phyloP scores from a whole-genome alignment of 2,113 vertebrate genomes.

The Barbus barbus region DNA sequence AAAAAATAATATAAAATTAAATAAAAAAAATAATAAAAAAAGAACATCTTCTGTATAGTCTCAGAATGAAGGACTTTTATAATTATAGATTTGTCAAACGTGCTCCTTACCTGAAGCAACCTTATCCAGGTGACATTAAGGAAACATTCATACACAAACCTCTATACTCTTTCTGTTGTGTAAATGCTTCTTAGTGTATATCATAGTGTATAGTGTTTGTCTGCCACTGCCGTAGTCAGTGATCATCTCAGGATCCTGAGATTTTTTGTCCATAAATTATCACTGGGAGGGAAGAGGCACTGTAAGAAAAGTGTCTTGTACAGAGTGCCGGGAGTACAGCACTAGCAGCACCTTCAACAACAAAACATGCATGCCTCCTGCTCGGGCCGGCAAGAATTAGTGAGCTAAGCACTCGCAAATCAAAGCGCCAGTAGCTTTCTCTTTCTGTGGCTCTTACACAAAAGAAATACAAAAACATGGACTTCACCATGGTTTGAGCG shows the following conservation, averaged over 20 bases:
- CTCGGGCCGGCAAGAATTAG: constrained; percentile 58
- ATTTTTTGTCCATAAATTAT: constrained; percentile 51
- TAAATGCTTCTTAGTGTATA: constrained; percentile 6
- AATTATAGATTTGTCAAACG: neutral
- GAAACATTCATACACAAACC: neutral
- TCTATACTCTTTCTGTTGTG: neutral
- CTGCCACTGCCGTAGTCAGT: neutral
- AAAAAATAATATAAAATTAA: no score
- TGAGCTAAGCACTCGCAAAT: constrained; percentile 66
- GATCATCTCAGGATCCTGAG: constrained; percentile 30
- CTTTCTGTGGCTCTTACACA: constrained; percentile 59
- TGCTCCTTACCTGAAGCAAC: neutral
- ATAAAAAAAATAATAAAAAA: no score
- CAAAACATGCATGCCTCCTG: constrained; percentile 56
- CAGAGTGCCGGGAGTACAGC: constrained; percentile 26
- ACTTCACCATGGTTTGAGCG: no score
- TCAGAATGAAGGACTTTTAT: no score
- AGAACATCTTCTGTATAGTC: no score
- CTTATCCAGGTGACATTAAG: neutral
- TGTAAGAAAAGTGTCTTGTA: constrained; percentile 17
- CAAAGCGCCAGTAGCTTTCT: constrained; percentile 50
- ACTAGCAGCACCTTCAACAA: constrained; percentile 45
- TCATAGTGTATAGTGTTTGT: neutral
- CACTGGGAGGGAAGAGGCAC: neutral
- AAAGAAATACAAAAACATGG: neutral